Base-by-base conservation (phyloP, 1,140 invertebrate species). In the Drosophila willistoni region DNA sequence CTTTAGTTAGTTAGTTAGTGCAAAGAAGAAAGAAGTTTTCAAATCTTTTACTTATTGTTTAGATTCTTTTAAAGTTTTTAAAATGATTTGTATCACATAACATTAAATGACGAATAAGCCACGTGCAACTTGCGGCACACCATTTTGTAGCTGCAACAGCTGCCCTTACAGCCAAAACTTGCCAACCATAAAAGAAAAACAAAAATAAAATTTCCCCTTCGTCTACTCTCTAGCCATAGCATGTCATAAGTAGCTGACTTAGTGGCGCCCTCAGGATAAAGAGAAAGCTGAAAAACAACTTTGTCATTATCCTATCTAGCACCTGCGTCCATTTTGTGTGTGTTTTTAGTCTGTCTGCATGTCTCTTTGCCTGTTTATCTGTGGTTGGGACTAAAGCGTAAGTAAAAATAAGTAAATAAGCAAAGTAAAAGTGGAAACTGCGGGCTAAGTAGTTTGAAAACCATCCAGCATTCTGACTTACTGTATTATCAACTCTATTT, bases 81-180 rank as follows among this genome's bases (percentile, higher is more conserved):
- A 1, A 7, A 14, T 29, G 29, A 29, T 29, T 25, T 29, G 6
- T n/a, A 55, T 12, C 10, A 22, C 19, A n/a, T 13, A 33, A 33
- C 12, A 22, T 25, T 42, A 36, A 12, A 64, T 76, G 19, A 12
- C 54, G 57, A 54, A 76, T 76, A 69, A 65, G 66, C 73, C 60
- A 39, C 7, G 55, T 57, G 29, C 29, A 56, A 13, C 55, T 33
- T 57, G 29, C 10, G 13, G 29, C 55, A 36, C 17, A 55, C 54
- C 70, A 66, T 51, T 29, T 75, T 56, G 51, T 64, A 14, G 69
- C 33, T 76, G 66, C 61, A 77, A 70, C 73, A 76, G 60, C 73
- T 55, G 73, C 54, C 54, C 68, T 25, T 59, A 22, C 33, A 39
- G 59, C 42, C 29, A 64, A 76, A 41, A 68, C 55, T 59, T 34